Base-by-base conservation (phyloP, 1,140 invertebrate genomes). In the Drosophila prosaltans region DNA sequence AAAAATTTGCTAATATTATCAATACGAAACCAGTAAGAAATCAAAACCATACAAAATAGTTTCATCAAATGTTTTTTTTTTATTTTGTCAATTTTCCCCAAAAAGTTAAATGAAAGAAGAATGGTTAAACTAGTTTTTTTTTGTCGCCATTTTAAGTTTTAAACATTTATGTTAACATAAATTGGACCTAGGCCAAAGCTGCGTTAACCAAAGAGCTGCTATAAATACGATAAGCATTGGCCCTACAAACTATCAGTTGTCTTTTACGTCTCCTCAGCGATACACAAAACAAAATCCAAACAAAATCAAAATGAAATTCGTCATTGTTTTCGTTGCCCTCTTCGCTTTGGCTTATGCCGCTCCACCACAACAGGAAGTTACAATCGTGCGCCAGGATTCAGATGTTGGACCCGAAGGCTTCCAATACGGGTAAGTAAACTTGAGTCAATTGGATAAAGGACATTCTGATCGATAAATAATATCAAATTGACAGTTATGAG, bases 301-400 rank as follows among this genome's bases (percentile, higher is more conserved):
- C 16, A 48, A 16, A 48, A 72, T 62, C 69, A 78, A 57, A 65
- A 89, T 89, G 85, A 89, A 89, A 71, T 89, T 89, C 80, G 74
- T 77, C 51, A 81, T 89, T 65, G 85, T 89, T 43, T 84, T 89
- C 66, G 74, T 80, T n/a, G 81, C 86, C 63, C 81, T 92, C 72
- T 82, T 91, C 76, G 88, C 90, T 63, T 5, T 81, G 70, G 79
- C 79, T 4, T 24, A 78, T 36, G 79, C 79, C 7, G 65, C 36
- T n/a, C 74, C 78, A 7, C 1, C 45, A 1, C 9, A 3, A 0
- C 28, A 3, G 1, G 30, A 3, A 1, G 0, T 0, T 0, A 0
- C 5, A 11, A 45, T 65, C 54, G 0, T 76, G 16, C 30, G 24
- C 5, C 24, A 6, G 32, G 26, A 62, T 0, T 54, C 69, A 3